phyloP scores from a whole-genome alignment of 2,113 vertebrate species.

The Aegithalos caudatus region DNA sequence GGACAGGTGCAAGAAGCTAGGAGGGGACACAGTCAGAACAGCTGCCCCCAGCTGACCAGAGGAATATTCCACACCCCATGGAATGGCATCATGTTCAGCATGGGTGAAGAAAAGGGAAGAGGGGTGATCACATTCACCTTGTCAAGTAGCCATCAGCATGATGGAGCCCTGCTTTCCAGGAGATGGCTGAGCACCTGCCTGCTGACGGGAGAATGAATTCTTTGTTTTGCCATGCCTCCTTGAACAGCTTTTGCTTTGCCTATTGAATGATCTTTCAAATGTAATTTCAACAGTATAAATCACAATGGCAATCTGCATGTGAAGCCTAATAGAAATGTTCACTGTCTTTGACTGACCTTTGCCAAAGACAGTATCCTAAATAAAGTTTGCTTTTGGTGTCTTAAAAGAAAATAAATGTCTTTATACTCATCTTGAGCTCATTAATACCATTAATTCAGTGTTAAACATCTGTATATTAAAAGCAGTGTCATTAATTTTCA shows the following conservation, averaged over 20 bases:
- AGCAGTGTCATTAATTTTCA: background rate
- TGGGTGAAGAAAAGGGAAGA: background rate
- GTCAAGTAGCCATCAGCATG: fast-evolving
- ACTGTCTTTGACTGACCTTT: background rate
- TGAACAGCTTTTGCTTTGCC: background rate
- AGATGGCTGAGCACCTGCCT: background rate
- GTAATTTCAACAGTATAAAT: background rate
- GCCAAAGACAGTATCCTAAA: background rate
- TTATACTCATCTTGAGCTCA: background rate
- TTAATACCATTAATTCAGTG: background rate
- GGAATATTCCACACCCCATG: background rate
- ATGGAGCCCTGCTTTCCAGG: background rate
- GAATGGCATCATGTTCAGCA: background rate
- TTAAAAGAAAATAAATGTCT: background rate
- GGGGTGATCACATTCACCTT: background rate
- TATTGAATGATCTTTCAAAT: background rate
- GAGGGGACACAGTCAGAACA: background rate
- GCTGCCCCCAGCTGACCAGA: background rate
- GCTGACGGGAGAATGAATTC: background rate
- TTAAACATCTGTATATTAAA: slow-evolving; percentile 8
- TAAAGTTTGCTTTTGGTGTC: background rate
- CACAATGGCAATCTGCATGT: background rate
- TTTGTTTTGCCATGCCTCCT: background rate
- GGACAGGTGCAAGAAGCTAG: background rate
- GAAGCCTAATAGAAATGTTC: background rate